phyloP scores from a whole-genome alignment of 1,140 invertebrate species.

The Drosophila littoralis region DNA sequence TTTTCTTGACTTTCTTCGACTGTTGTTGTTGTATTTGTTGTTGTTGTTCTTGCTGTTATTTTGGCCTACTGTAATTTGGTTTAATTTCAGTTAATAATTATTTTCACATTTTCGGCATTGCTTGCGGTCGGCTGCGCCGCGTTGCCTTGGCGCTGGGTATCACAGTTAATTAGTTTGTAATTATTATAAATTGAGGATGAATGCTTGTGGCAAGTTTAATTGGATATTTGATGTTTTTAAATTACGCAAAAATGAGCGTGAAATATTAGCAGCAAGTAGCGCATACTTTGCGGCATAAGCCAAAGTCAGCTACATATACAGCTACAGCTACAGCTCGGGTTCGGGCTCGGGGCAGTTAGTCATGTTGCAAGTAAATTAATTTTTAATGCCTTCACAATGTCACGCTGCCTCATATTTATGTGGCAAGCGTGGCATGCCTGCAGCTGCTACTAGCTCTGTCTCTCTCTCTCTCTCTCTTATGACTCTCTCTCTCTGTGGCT shows the following conservation, averaged over 20 bases:
- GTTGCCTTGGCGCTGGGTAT: slow-evolving; percentile 71
- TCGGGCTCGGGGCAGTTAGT: slow-evolving; percentile 47
- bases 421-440: slow-evolving; percentile 57
- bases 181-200: slow-evolving; percentile 83
- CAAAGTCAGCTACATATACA: not conserved
- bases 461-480: not conserved
- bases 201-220: slow-evolving; percentile 83
- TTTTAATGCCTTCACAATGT: slow-evolving; percentile 76
- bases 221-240: slow-evolving; percentile 82
- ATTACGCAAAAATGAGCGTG: slow-evolving; percentile 70
- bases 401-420: slow-evolving; percentile 67
- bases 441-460: slow-evolving; percentile 19
- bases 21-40: not conserved
- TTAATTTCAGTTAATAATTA: slow-evolving; percentile 84
- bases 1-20: slow-evolving; percentile 18
- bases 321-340: not conserved
- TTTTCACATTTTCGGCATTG: slow-evolving; percentile 77
- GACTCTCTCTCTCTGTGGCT: not conserved
- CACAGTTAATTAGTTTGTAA: slow-evolving; percentile 83
- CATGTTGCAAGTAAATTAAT: slow-evolving; percentile 73
- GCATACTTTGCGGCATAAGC: slow-evolving; percentile 17
- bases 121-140: slow-evolving; percentile 60
- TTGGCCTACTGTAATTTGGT: slow-evolving; percentile 63
- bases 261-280: slow-evolving; percentile 59
- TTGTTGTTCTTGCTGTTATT: slow-evolving; percentile 11